Percentiles rank a stretch among this genome's conserved stretches.
phyloP scores from a whole-genome alignment of 2,113 vertebrate genomes.

The Sinocyclocheilus anophthalmus region DNA sequence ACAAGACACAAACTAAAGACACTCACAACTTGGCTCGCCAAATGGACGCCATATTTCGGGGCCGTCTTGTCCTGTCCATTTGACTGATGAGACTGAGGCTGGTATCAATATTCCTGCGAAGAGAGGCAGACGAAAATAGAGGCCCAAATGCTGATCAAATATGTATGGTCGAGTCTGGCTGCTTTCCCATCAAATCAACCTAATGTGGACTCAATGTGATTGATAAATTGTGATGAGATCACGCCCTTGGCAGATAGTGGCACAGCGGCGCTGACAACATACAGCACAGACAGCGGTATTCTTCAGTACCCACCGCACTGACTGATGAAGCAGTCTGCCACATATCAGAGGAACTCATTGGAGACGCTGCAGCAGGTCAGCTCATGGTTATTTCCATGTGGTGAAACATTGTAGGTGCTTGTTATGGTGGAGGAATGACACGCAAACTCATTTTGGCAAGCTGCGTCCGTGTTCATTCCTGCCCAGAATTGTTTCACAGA shows the following conservation, averaged over 20 bases:
- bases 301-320: constrained; percentile 37
- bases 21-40: not conserved
- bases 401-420: constrained; percentile 26
- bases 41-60: not conserved
- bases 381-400: constrained; percentile 23
- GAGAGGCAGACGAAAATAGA: constrained; percentile 3
- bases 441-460: constrained; percentile 26
- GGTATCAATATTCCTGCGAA: constrained; percentile 42
- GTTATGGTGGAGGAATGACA: constrained; percentile 16
- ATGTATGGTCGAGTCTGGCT: constrained; percentile 51
- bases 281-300: constrained; percentile 28
- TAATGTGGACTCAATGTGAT: constrained; percentile 55
- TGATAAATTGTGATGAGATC: constrained; percentile 57
- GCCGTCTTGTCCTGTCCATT: constrained; percentile 15
- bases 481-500: not conserved
- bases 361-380: constrained; percentile 4
- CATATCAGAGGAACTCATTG: constrained; percentile 33
- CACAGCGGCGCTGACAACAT: constrained; percentile 42
- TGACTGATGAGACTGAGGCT: constrained; percentile 44
- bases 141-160: constrained; percentile 49
- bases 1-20: not conserved
- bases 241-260: constrained; percentile 42
- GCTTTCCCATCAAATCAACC: constrained; percentile 56
- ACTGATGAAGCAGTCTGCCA: constrained; percentile 38
- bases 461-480: not conserved